A percentile compares a stretch with the other conserved stretches of the same genome.
phyloP scores from a whole-genome alignment of 2,888 invertebrate genomes.

The Meteorus cinctellus region DNA sequence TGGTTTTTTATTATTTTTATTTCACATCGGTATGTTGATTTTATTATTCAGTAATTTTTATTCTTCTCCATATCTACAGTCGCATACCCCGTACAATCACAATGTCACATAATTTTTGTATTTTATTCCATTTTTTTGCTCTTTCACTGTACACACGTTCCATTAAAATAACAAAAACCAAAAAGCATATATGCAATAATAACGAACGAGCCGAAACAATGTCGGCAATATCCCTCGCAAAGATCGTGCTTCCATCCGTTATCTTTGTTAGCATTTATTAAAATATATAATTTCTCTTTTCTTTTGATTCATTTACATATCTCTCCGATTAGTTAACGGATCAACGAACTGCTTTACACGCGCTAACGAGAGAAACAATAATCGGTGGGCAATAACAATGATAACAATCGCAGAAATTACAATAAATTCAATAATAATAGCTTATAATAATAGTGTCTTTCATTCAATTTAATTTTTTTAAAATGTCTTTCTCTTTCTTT shows the following conservation, averaged over 20 bases:
- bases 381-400: constrained; percentile 45
- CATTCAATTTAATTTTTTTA: constrained; percentile 3
- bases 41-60: constrained; percentile 22
- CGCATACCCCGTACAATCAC: constrained; percentile 43
- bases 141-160: constrained; percentile 55
- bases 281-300: constrained; percentile 15
- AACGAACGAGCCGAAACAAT: constrained; percentile 56
- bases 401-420: constrained; percentile 41
- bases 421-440: constrained; percentile 41
- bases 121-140: constrained; percentile 42
- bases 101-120: constrained; percentile 51
- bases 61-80: constrained; percentile 31
- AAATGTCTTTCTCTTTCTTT: not conserved
- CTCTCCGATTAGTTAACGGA: constrained; percentile 12
- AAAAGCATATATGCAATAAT: constrained; percentile 56
- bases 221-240: constrained; percentile 26
- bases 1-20: constrained; percentile 28
- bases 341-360: constrained; percentile 20
- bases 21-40: constrained; percentile 19
- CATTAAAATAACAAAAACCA: constrained; percentile 65
- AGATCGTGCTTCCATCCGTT: constrained; percentile 35
- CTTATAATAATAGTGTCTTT: constrained; percentile 41
- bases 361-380: constrained; percentile 35
- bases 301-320: constrained; percentile 13
- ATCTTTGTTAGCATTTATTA: constrained; percentile 11